Evolutionary conservation across 1,140 invertebrate species (phyloP).

Genomic region (Carcinoscorpius rotundicauda): DNA sequence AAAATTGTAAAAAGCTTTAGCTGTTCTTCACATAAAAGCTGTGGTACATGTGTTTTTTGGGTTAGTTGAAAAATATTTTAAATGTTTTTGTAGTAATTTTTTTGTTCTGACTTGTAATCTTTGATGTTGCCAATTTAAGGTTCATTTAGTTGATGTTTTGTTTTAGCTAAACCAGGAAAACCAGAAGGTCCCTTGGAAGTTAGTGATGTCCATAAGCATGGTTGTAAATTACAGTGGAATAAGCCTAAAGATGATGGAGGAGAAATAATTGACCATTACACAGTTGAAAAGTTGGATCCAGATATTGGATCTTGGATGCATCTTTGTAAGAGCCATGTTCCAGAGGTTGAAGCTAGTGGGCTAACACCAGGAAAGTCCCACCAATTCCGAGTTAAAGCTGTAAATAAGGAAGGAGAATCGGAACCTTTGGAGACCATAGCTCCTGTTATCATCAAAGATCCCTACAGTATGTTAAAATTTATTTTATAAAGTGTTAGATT

Average conservation of each 20-base stretch:
- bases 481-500: too few species aligned
- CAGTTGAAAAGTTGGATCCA: constrained; percentile 86
- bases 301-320: constrained; percentile 91
- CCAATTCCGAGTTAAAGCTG: constrained; percentile 93
- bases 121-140: background rate
- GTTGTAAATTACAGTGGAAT: constrained; percentile 35
- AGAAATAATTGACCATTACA: constrained; percentile 64
- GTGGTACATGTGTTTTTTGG: too few species aligned
- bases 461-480: constrained; percentile 46
- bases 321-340: constrained; percentile 66
- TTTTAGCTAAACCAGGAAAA: constrained; percentile 50
- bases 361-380: constrained; percentile 90
- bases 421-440: constrained; percentile 89
- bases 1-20: too few species aligned
- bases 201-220: constrained; percentile 61
- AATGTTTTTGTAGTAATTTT: too few species aligned
- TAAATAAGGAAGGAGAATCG: constrained; percentile 96
- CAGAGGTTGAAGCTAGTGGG: constrained; percentile 76
- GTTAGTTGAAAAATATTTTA: too few species aligned
- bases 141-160: too few species aligned
- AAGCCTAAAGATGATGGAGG: constrained; percentile 32
- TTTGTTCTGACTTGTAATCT: too few species aligned
- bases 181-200: constrained; percentile 87
- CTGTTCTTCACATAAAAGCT: too few species aligned
- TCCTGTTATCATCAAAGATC: constrained; percentile 50